phyloP scores from a whole-genome alignment of 2,797 vertebrate genomes.

The Carcharodon carcharias region DNA sequence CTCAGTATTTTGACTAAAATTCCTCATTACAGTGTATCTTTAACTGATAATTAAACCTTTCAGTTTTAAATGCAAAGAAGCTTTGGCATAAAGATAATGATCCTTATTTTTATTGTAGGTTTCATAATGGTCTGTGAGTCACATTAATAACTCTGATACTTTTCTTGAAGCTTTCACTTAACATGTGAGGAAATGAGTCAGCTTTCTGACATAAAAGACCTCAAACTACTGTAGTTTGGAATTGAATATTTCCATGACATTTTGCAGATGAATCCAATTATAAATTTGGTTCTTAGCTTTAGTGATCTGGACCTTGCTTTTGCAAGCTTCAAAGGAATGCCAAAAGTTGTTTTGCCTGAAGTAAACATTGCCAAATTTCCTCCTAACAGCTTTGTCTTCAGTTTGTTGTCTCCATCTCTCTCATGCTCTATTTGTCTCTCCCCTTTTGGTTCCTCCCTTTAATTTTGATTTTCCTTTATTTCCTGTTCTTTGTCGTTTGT shows the following conservation, averaged over 20 bases:
- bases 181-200: neutral
- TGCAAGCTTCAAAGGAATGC: neutral
- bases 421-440: neutral
- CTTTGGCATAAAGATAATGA: neutral
- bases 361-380: neutral
- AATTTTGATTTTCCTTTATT: neutral
- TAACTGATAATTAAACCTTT: neutral
- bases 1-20: neutral
- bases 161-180: conserved; percentile 9
- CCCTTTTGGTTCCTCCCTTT: too few species aligned
- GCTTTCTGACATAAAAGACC: neutral
- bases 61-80: neutral
- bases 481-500: neutral
- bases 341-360: neutral
- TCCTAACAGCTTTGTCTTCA: neutral
- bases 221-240: neutral
- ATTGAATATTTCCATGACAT: neutral
- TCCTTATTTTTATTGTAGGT: conserved; percentile 13
- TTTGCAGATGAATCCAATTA: neutral
- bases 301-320: neutral
- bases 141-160: neutral
- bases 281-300: neutral
- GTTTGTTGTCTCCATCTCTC: neutral
- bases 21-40: neutral
- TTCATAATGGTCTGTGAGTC: neutral